Evolutionary conservation across 1,140 invertebrate species (phyloP), one percentile per base, ranked within the genome.

Genomic region (Steinernema khuongi): DNA sequence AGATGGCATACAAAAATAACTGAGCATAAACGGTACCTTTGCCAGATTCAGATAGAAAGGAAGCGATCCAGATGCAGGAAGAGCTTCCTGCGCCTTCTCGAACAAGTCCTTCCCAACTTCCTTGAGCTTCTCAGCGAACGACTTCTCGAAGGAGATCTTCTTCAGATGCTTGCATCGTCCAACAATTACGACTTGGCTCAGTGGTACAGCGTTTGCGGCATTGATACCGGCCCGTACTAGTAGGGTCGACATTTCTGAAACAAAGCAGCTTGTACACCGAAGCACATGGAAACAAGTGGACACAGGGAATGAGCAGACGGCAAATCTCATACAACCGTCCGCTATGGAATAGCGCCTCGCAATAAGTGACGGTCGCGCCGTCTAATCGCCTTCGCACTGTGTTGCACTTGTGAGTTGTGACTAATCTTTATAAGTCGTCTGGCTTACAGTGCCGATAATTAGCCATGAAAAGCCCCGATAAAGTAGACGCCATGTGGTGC

Each of bases 31-130:
- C 69, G 11, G 33, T 30, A 82, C 82, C 80, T 84, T 83, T 18
- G 81, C 81, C 31, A 81, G 50, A 70, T 82, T 73, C 22, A 82
- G 43, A 76, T 80, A 82, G 2, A 82, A 72, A 31, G 81, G 79
- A 36, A 82, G 29, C 44, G 69, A 74, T n/a, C 73, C 74, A 1
- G 28, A 67, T 4, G 68, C 17, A 1, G 77, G 76, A 19, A 79
- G 67, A 18, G 30, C 72, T 7, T 41, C 32, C 17, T 75, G 0
- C 0, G 79, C 79, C 18, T 31, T 33, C 7, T 78, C 43, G 31
- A 79, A 80, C 0, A 74, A 17, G 19, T 76, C 70, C 28, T 73
- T 60, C 28, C 70, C 72, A 31, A 78, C 77, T 17, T 31, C 66
- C 4, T 67, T 71, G 1, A 78, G 29, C 31, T 75, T 78, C 22